Evolutionary conservation across 2,113 vertebrate species (phyloP), one percentile per base, ranked within the genome.

Genomic region (Malurus cyaneus): DNA sequence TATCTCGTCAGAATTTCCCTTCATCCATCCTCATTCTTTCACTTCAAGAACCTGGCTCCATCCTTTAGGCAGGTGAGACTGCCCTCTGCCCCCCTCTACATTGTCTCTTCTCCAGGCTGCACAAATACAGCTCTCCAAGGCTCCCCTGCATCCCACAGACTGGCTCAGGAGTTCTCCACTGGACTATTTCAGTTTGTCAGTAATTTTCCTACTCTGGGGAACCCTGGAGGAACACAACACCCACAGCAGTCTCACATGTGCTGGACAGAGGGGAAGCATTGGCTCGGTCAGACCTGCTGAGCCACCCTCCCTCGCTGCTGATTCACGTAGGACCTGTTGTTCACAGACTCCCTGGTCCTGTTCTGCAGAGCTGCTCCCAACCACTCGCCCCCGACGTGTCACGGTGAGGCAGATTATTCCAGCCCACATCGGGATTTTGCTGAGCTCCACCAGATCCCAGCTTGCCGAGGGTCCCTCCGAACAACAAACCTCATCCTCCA

Each of bases 381-480:
- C 41, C 69, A 56, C 54, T 6, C 14, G 6, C 14, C 16, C 34
- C 32, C 5, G 32, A 11, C 8, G 39, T 7, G 32, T 11, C 65
- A 8, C 0, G 6, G 11, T 1, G 54, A 59, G 14, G 0, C 3
- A 4, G 12, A 5, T 39, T 4, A 31, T 42, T 25, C 31, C 81
- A 53, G 14, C 49, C 42, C 53, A 4, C 65, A 34, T 1, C 0
- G 1, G 50, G 28, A 12, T 39, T 83, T 15, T 15, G 71, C 2
- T 23, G 59, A 36, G 46, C 71, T 41, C 23, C 67, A 4, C 24
- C 16, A 2, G 7, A 7, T 21, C 32, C 28, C 72, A 25, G 71
- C 66, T 62, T 2, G 0, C 32, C 1, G 29, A 8, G 14, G 24
- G 26, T n/a, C 28, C n/a, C 23, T 19, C 5, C 1, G 5, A 12